phyloP scores from a whole-genome alignment of 2,113 vertebrate species.

The Bolborhynchus lineola region DNA sequence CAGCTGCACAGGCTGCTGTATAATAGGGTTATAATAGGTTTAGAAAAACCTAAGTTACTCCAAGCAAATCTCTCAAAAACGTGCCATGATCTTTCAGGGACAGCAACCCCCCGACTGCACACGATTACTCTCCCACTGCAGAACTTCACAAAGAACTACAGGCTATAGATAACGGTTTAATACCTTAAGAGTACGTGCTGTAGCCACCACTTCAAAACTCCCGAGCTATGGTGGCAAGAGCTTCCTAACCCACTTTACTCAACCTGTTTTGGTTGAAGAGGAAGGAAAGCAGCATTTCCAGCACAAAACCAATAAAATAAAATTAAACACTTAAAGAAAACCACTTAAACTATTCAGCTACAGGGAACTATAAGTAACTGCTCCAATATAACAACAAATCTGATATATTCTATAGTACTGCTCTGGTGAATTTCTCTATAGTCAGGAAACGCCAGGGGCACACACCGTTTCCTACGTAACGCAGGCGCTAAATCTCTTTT shows the following conservation, averaged over 20 bases:
- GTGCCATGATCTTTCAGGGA: neutral
- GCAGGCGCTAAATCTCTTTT: rapidly evolving
- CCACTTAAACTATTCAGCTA: neutral
- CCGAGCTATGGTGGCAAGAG: neutral
- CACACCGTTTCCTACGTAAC: rapidly evolving
- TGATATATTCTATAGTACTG: rapidly evolving
- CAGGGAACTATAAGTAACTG: too few relatives aligned
- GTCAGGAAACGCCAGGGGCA: rapidly evolving
- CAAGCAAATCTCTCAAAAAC: neutral
- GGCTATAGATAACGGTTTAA: rapidly evolving
- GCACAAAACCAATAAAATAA: neutral
- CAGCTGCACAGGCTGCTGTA: rapidly evolving
- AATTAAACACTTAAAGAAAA: neutral
- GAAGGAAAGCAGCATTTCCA: neutral
- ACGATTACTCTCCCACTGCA: rapidly evolving
- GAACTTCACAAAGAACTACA: neutral
- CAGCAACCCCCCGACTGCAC: neutral
- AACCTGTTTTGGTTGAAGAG: neutral
- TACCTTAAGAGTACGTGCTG: neutral
- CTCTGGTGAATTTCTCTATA: rapidly evolving
- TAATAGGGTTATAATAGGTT: neutral
- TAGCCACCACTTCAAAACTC: neutral
- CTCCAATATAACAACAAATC: rapidly evolving
- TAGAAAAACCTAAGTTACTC: neutral
- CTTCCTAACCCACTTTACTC: too few relatives aligned